These are phyloP conservation scores for Orientallactaga sibirica DNA, from an alignment of 2,797 vertebrate genomes.

Conservation along the genomic window DNA sequence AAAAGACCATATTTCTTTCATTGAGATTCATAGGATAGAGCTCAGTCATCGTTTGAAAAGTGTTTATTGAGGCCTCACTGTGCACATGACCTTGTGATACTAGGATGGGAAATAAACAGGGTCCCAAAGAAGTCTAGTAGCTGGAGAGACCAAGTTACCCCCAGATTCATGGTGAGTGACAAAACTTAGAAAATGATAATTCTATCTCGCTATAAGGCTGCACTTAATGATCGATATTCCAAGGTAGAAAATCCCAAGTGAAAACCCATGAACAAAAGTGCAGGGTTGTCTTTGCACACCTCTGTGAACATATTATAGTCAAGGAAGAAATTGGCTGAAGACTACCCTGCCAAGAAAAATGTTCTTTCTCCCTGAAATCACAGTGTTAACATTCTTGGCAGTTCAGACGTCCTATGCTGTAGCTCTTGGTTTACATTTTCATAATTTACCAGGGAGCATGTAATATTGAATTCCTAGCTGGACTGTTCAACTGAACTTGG, in stretches of 20 bases:
- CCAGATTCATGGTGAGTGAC: not conserved
- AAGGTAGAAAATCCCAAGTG: not conserved
- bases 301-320: not conserved
- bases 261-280: not conserved
- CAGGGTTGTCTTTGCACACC: not conserved
- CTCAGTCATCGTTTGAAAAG: not conserved
- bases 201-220: not conserved
- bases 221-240: not conserved
- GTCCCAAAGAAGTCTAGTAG: not conserved
- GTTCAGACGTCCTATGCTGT: not conserved
- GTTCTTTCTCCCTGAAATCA: constrained; percentile 75
- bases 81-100: not conserved
- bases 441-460: constrained; percentile 69
- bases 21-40: constrained; percentile 13
- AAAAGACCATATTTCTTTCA: constrained; percentile 49
- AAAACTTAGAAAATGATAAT: constrained; percentile 9
- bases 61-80: not conserved
- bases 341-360: not conserved
- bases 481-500: constrained; percentile 58
- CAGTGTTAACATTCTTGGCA: constrained; percentile 75
- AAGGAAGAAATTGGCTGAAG: not conserved
- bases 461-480: constrained; percentile 78
- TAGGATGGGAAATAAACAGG: not conserved
- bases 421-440: constrained; percentile 82
- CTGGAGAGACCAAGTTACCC: not conserved